Base-by-base conservation (phyloP, 2,797 vertebrate genomes). In the Hafferia zeledoni region DNA sequence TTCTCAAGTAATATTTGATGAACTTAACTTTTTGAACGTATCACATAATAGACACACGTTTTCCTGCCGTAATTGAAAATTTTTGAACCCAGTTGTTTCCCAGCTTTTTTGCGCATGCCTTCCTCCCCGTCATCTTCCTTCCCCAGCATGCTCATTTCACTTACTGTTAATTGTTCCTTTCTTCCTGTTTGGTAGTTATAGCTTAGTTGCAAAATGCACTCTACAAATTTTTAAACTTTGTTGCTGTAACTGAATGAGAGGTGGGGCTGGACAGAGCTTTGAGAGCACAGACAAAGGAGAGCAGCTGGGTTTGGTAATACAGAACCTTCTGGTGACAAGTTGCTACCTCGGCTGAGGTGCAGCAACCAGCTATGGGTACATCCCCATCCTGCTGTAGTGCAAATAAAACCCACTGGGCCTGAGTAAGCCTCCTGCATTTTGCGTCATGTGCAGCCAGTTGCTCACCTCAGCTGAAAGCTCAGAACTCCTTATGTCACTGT, bases 281-380 rank as follows among this genome's bases (percentile, higher is more conserved):
- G 53, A 33, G 41, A 52, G 13, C 1, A 0, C 0, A 28, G 25
- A 12, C 20, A 13, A 31, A 35, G 28, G 44, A 67, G 24, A 84
- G 24, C n/a, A 17, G 49, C 53, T 63, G 35, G 91, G 27, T 71
- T 59, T 20, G 22, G 35, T 44, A 11, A 46, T 49, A 56, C 50
- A 60, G 33, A 86, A 76, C 11, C 7, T 91, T 69, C 37, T 69
- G 61, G n/a, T 89, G 47, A 28, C 5, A 83, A 60, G 60, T 31
- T 78, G 47, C 60, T 70, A 0, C 19, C 17, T 57, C 12, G 12
- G 8, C 47, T 70, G 74, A 49, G 41, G 14, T 17, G 12, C 39
- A n/a, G 35, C 44, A 68, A 2, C 30, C 52, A 37, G 33, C 41
- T 63, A 25, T 0, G 0, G 33, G 50, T n/a, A 20, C 76, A 61